Conservation (phyloP, 1,140 invertebrate genomes). For the Cydia pomonella region DNA sequence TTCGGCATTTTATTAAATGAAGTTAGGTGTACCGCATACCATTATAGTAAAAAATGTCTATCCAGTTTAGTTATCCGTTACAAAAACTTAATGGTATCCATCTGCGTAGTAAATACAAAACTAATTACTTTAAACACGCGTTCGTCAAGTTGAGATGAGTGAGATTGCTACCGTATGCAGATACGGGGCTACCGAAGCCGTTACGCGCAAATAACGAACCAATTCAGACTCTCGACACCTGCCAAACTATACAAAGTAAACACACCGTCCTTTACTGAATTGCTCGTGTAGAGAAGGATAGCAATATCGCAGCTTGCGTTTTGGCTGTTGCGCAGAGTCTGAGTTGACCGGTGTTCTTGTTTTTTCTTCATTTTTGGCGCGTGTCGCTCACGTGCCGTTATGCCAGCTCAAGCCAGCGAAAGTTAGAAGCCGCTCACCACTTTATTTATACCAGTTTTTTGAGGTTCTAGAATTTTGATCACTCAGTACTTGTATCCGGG, state of each 20-base stretch:
- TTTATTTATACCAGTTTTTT: conserved; percentile 70
- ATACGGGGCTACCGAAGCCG: conserved; percentile 47
- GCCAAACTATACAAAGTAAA: not conserved
- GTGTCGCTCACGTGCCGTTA: conserved; percentile 73
- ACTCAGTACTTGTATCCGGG: conserved; percentile 18
- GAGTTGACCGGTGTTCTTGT: conserved; percentile 54
- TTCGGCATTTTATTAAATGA: too few species aligned
- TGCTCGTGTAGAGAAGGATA: conserved; percentile 1
- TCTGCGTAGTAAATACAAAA: conserved; percentile 32
- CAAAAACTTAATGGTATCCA: conserved; percentile 28
- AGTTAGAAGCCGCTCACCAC: conserved; percentile 72
- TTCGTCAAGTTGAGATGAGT: conserved; percentile 40
- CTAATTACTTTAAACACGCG: conserved; percentile 37
- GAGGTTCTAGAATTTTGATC: conserved; percentile 50
- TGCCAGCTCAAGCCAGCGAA: conserved; percentile 69
- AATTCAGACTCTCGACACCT: conserved; percentile 5
- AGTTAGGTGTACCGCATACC: not conserved
- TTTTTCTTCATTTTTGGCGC: conserved; percentile 71
- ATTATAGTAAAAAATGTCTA: not conserved
- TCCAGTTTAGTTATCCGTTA: conserved; percentile 9
- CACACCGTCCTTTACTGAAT: not conserved
- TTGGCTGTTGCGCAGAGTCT: conserved; percentile 9
- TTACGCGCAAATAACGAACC: conserved; percentile 68
- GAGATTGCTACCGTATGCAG: conserved; percentile 44
- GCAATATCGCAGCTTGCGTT: conserved; percentile 8